Percentiles rank a stretch among this genome's conserved stretches.
Evolutionary conservation across 35 echinoderm and acorn worm species (phyloP).

Genomic region (Heliocidaris erythrogramma): DNA sequence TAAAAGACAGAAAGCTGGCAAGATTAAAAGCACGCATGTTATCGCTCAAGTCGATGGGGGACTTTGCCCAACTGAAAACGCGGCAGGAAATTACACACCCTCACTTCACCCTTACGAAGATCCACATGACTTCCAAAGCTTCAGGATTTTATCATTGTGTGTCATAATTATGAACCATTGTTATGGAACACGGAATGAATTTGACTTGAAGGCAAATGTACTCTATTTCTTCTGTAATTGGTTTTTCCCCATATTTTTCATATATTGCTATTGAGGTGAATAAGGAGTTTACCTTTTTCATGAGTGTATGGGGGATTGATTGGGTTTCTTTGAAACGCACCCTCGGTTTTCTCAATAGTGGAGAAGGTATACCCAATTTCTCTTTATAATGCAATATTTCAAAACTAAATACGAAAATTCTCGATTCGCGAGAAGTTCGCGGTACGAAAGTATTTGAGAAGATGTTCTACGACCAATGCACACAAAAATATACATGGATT

Average conservation of each 20-base stretch:
- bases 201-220: neutral
- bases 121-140: neutral
- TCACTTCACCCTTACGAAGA: neutral
- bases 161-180: neutral
- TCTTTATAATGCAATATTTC: too few species aligned
- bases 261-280: neutral
- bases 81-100: neutral
- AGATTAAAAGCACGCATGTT: neutral
- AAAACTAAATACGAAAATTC: too few species aligned
- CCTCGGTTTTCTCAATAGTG: too few species aligned
- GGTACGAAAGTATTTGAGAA: too few species aligned
- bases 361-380: too few species aligned
- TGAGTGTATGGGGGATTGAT: too few species aligned
- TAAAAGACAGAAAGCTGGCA: neutral
- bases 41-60: too few species aligned
- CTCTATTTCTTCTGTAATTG: neutral
- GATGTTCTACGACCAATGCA: too few species aligned
- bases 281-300: too few species aligned
- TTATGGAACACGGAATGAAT: neutral
- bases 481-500: too few species aligned
- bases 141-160: neutral
- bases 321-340: too few species aligned
- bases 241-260: neutral
- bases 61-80: neutral
- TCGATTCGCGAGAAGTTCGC: too few species aligned